Evolutionary conservation across 2,888 invertebrate species (phyloP), one percentile per base, ranked within the genome.

Genomic region (Charanyca ferruginea): DNA sequence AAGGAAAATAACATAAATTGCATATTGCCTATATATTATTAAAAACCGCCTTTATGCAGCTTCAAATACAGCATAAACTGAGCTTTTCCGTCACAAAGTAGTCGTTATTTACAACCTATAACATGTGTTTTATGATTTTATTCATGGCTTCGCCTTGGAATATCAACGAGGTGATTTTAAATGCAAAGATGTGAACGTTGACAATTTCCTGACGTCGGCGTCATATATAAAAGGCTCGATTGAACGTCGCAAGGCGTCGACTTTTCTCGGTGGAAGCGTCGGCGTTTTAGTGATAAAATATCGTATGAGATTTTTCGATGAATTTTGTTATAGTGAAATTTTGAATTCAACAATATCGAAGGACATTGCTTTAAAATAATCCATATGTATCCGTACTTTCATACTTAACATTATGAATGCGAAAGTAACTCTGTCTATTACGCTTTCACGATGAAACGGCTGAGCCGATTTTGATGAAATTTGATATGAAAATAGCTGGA

Each of bases 61-160:
- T 57, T 28, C 2, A 8, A 32, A 11, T 22, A 44, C 18, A 32
- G 18, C 22, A 62, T 45, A 45, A 49, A 73, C 22, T 11, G 13
- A 67, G 28, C 41, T 9, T 25, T 42, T 16, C 8, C 13, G 55
- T 25, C 54, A 63, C 53, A 57, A 49, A 60, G 4, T 6, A 22
- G 45, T n/a, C 62, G 44, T 65, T 55, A 51, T 45, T 59, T 63
- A 74, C 69, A 74, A 62, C 41, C 35, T 13, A 38, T 47, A 65
- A 70, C 65, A 66, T 25, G 25, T 66, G 76, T 66, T 74, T 70
- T 70, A 74, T 58, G 63, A 44, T 52, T 52, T 48, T 73, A 68
- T 63, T 73, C 74, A 73, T 59, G 58, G 38, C 32, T 6, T 18
- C 58, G 59, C 16, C n/a, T 57, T 41, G 20, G 65, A 60, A 76